Evolutionary conservation across 92 coral and sea anemone genomes (phyloP), one percentile per base, ranked within the genome.

Genomic region (Palythoa grandiflora): DNA sequence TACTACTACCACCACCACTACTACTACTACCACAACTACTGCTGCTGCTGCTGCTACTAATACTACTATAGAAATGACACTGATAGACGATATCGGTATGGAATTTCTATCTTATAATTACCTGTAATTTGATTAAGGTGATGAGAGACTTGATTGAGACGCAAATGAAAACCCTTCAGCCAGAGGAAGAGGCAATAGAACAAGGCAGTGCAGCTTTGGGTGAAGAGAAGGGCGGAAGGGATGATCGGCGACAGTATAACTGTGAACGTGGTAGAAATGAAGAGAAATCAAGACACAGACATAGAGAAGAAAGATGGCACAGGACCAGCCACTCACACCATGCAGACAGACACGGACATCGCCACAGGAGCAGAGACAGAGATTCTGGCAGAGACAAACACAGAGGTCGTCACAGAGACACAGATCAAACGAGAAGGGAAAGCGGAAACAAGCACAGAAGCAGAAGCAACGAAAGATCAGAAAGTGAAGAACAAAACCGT

Each of bases 131-230:
- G n/a, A 14, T 37, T 13, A 55, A 95, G 98, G 96, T 93, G 53
- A 95, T 95, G 98, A 89, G 98, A n/a, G 98, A 95, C 78, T 87
- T 95, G 10, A 95, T 95, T 78, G 98, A 95, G 17, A 95, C 98
- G 3, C 98, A 95, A 73, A 95, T 95, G 98, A 88, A 85, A 17
- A 90, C 92, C 60, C 87, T 95, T 4, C 75, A 66, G 16, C 86
- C 86, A 16, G 96, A 95, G 63, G 95, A 65, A 53, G 89, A 86
- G 70, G 66, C 60, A 48, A 51, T 51, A 14, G 91, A 89, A 16
- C 89, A 89, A 68, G 87, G 83, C 10, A 78, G 80, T 11, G 9
- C 79, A 57, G 35, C 14, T 11, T 37, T 39, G 10, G 15, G 9
- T 36, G 50, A 54, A 57, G 68, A 72, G 71, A 54, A 38, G 38